Evolutionary conservation across 2,888 invertebrate genomes (phyloP), one percentile per base, ranked within the genome.

Genomic region (Gerris lacustris): DNA sequence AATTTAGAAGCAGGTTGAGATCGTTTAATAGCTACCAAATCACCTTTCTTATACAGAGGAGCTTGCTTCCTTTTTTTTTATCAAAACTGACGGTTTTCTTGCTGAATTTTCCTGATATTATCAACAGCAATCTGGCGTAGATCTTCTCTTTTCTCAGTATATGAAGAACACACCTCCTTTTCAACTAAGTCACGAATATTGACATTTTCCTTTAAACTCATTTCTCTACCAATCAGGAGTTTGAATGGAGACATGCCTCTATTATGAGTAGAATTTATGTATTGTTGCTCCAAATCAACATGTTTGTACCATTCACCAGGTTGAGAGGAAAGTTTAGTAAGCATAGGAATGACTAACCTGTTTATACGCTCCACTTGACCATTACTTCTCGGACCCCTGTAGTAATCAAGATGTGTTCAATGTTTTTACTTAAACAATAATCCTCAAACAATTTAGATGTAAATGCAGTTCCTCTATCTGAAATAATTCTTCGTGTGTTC

Each of bases 11-110:
- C n/a, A n/a, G n/a, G n/a, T n/a, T 70, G 70, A 17, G 68, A 68
- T 45, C 63, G 44, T 67, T 67, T 67, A 17, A 67, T 68, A 9
- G 70, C 70, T 45, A 70, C 68, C 6, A 68, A 47, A 31, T 67
- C 67, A 7, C 70, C 63, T 6, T 63, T 17, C 6, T 70, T 67
- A 63, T 70, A 67, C 5, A 5, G 17, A 6, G 6, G 17, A 6
- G 63, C 6, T 18, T n/a, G n/a, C n/a, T n/a, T n/a, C n/a, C n/a
- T n/a, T n/a, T n/a, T n/a, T n/a, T n/a, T n/a, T n/a, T n/a, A n/a
- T n/a, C n/a, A n/a, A n/a, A n/a, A n/a, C n/a, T n/a, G n/a, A n/a
- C n/a, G n/a, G n/a, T n/a, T n/a, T n/a, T n/a, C n/a, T n/a, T n/a
- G n/a, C n/a, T n/a, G n/a, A n/a, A n/a, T n/a, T n/a, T 63, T 67